Evolutionary conservation across 2,888 invertebrate genomes (phyloP), one percentile per base, ranked within the genome.

Genomic region (Mythimna vitellina): DNA sequence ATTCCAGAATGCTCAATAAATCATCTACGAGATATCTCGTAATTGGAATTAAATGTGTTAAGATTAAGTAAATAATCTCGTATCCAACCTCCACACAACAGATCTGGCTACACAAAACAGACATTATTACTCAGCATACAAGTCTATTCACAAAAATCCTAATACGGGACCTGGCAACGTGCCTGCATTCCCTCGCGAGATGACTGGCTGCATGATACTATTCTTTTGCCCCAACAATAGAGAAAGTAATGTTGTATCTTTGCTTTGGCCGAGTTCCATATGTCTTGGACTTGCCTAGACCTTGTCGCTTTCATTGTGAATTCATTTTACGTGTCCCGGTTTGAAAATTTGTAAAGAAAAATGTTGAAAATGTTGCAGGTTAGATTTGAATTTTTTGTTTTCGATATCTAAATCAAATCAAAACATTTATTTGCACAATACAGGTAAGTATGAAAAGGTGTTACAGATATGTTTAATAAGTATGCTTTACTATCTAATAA

Each of bases 231-330:
- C 7, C 5, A 17, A 80, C 74, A 82, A 78, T 56, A 58, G 57
- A 54, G 60, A 80, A 73, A 66, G 66, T 76, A 62, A 49, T 62
- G 51, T 67, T 70, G 70, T 20, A 20, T 80, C 63, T 82, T 61
- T 67, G 69, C 17, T 62, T 61, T 82, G 70, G 65, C 69, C 29
- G 70, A 51, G 54, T 82, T 82, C 58, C 83, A 80, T n/a, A 61
- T 61, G 61, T 25, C 64, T 22, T 22, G 17, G n/a, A n/a, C 25
- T 61, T 67, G 49, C 10, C 14, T 14, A 69, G 49, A 61, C 14
- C 25, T 46, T 32, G 42, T 62, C 10, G 32, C 42, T 82, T 73
- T 73, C 46, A 49, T 78, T 82, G 42, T 60, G n/a, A 68, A 68
- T 51, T 4, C 49, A 62, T 29, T 67, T 62, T 32, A 58, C 17